Base-by-base conservation (phyloP, 2,113 vertebrate genomes). In the Macrotis lagotis region DNA sequence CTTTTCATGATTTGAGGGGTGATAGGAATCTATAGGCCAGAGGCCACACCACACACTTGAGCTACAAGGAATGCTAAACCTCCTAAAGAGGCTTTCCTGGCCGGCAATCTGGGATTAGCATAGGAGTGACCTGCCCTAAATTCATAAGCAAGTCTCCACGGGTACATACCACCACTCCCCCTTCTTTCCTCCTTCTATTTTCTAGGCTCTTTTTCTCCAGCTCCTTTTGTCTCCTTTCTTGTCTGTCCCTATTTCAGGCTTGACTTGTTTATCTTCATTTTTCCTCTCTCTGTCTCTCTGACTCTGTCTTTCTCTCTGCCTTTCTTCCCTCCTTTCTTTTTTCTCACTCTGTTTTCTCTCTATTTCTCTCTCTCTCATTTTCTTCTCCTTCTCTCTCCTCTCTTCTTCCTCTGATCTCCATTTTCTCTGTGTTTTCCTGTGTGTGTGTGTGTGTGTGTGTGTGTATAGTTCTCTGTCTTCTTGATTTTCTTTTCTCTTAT, bases 191-290 rank as follows among this genome's bases (percentile, higher is more conserved):
- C 24, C 7, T 0, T 12, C 8, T 90, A 91, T 3, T 0, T 91
- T 22, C 50, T 24, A 12, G 50, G 91, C 28, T 31, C 2, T 44
- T 48, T 51, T 14, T 50, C 31, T 47, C 12, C 91, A 12, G 25
- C 6, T 50, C 88, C 74, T 92, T 83, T 37, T 88, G 37, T 48
- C n/a, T 91, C 53, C 49, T 89, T 44, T 11, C 48, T 4, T 88
- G 19, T 94, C 90, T 83, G 51, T 91, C 48, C 74, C 93, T 47
- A 91, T 83, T 91, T 96, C 94, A n/a, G 48, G 52, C 88, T 51
- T 88, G 53, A 49, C 83, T 83, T 89, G 5, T 50, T 12, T 11
- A 49, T 31, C 94, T 91, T 37, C 24, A 11, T 95, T 90, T 37
- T 96, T 7, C 16, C 66, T 74, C 59, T 37, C 11, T 66, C 10